phyloP scores from a whole-genome alignment of 2,888 invertebrate genomes.

The Arge pagana region DNA sequence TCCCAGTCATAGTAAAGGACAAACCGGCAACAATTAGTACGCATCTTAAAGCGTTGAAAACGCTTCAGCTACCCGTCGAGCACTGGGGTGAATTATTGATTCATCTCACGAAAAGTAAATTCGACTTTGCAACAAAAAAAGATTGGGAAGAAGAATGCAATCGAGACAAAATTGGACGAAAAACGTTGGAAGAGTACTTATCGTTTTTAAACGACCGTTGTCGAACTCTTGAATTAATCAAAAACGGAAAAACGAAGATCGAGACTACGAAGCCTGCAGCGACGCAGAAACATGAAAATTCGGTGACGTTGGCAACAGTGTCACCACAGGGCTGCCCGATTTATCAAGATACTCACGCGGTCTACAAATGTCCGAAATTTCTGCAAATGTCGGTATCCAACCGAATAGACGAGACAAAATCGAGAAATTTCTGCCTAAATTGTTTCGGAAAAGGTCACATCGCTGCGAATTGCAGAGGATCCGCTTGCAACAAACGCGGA shows the following conservation, averaged over 20 bases:
- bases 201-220: background rate
- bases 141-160: conserved; percentile 34
- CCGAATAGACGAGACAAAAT: conserved; percentile 21
- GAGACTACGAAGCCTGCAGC: background rate
- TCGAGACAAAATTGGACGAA: conserved; percentile 21
- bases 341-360: conserved; percentile 28
- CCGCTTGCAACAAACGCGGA: conserved; percentile 30
- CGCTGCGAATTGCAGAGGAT: conserved; percentile 24
- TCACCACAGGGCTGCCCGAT: conserved; percentile 19
- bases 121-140: conserved; percentile 31
- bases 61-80: conserved; percentile 35
- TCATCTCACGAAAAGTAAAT: conserved; percentile 35
- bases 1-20: conserved; percentile 23
- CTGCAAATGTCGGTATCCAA: conserved; percentile 6
- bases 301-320: conserved; percentile 1
- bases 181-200: conserved; percentile 16
- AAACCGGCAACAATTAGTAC: conserved; percentile 25
- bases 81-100: conserved; percentile 36
- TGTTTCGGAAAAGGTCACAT: conserved; percentile 31
- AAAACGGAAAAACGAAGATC: background rate
- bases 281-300: background rate
- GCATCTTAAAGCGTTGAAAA: conserved; percentile 30
- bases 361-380: conserved; percentile 28
- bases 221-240: background rate
- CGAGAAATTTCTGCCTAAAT: conserved; percentile 30